Conservation (phyloP, 2,113 vertebrate species). For the Anguilla japonica region DNA sequence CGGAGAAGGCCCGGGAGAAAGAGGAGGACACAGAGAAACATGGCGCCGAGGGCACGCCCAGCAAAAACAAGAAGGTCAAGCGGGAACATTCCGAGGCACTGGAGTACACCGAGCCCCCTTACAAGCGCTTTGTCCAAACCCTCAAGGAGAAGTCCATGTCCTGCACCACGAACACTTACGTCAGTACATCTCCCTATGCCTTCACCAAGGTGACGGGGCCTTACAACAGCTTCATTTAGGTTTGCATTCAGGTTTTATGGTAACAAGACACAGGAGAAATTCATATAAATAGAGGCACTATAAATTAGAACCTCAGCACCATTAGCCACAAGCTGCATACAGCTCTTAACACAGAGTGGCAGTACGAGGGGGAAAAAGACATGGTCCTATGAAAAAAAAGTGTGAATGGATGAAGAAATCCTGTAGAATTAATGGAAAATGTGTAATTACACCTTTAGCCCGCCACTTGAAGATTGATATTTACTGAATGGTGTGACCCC, state of each 20-base stretch:
- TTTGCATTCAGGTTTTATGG: slow-evolving; percentile 57
- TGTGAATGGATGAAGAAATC: background rate
- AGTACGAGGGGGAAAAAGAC: background rate
- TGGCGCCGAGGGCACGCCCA: slow-evolving; percentile 82
- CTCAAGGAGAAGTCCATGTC: slow-evolving; percentile 83
- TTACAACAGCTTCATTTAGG: slow-evolving; percentile 87
- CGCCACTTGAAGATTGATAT: slow-evolving; percentile 75
- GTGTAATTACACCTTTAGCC: slow-evolving; percentile 50
- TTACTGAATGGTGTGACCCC: slow-evolving; percentile 60
- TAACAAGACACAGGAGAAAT: background rate
- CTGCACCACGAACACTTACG: slow-evolving; percentile 88
- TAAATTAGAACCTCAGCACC: slow-evolving; percentile 14
- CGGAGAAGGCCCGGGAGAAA: slow-evolving; percentile 91
- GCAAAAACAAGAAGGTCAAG: slow-evolving; percentile 85
- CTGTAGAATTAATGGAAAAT: slow-evolving; percentile 33
- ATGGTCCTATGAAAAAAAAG: slow-evolving; percentile 19
- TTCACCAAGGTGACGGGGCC: slow-evolving; percentile 97
- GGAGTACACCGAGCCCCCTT: slow-evolving; percentile 76
- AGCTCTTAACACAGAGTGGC: background rate
- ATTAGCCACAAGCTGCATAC: background rate
- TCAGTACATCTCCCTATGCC: slow-evolving; percentile 91
- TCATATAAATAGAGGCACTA: background rate
- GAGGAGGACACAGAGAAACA: slow-evolving; percentile 90
- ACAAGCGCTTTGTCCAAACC: slow-evolving; percentile 84
- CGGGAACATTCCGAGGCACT: slow-evolving; percentile 80